Conservation (phyloP, 1,140 invertebrate species). For the Ectropis grisescens region DNA sequence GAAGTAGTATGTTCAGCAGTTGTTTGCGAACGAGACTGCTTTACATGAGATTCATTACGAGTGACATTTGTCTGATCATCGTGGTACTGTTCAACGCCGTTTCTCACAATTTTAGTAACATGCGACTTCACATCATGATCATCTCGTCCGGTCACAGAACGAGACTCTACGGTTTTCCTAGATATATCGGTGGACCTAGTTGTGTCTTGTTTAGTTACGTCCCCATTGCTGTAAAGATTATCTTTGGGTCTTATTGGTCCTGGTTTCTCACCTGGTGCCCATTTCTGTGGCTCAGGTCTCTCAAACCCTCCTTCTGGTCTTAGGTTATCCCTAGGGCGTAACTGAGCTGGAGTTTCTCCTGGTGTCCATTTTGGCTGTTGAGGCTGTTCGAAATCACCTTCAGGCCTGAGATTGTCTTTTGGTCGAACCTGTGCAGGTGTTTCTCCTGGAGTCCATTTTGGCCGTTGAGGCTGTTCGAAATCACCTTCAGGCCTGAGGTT, state of each 20-base stretch:
- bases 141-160: constrained; percentile 13
- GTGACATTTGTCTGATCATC: constrained; percentile 15
- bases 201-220: constrained; percentile 29
- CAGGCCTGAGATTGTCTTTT: constrained; percentile 72
- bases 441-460: constrained; percentile 70
- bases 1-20: constrained; percentile 19
- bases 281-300: constrained; percentile 52
- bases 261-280: constrained; percentile 69
- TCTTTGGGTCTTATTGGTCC: constrained; percentile 66
- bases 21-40: constrained; percentile 18
- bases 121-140: constrained; percentile 13
- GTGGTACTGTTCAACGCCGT: constrained; percentile 9
- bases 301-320: constrained; percentile 60
- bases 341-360: constrained; percentile 70
- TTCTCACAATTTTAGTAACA: constrained; percentile 3
- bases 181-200: constrained; percentile 24
- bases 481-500: constrained; percentile 65
- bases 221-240: constrained; percentile 71
- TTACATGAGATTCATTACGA: constrained; percentile 20
- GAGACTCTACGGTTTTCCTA: constrained; percentile 31
- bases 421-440: constrained; percentile 58
- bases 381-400: constrained; percentile 63
- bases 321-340: constrained; percentile 64
- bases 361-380: constrained; percentile 44
- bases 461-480: constrained; percentile 30